These are phyloP conservation scores for Maccullochella peelii DNA, from an alignment of 2,113 vertebrate genomes.

Conservation along the genomic window DNA sequence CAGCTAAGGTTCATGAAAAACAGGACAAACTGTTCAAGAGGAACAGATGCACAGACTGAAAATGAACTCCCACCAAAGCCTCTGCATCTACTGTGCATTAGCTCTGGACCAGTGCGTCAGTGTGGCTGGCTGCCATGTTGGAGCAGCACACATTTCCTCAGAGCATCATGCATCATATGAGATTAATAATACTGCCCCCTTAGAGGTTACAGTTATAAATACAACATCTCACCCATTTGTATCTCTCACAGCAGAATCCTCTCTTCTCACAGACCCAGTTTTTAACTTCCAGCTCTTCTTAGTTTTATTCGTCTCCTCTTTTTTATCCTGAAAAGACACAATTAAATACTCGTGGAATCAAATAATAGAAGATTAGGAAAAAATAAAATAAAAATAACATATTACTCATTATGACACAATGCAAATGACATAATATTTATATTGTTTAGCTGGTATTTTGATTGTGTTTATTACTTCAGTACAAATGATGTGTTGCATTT, in stretches of 20 bases:
- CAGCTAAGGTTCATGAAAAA: not conserved
- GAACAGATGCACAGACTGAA: conserved; percentile 54
- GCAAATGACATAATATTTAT: not conserved
- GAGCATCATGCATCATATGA: conserved; percentile 35
- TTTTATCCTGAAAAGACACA: conserved; percentile 34
- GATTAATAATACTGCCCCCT: conserved; percentile 18
- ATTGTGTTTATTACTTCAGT: not conserved
- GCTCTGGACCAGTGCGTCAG: conserved; percentile 33
- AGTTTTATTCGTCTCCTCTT: conserved; percentile 14
- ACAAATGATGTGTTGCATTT: not conserved
- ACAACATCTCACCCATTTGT: conserved; percentile 63
- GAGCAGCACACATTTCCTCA: conserved; percentile 31
- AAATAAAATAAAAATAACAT: not conserved
- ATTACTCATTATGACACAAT: not conserved
- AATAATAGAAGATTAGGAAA: not conserved
- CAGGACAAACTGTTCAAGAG: conserved; percentile 48
- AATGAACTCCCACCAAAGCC: conserved; percentile 32
- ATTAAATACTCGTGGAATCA: not conserved
- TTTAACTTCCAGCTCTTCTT: conserved; percentile 65
- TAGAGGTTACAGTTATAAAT: conserved; percentile 8
- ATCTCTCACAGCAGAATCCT: not conserved
- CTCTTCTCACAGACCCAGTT: conserved; percentile 55
- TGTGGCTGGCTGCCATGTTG: conserved; percentile 52
- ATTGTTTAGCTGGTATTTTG: not conserved
- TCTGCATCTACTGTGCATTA: conserved; percentile 44